Evolutionary conservation across 2,888 invertebrate species (phyloP), one percentile per base, ranked within the genome.

Genomic region (Choristoneura rosaceana): DNA sequence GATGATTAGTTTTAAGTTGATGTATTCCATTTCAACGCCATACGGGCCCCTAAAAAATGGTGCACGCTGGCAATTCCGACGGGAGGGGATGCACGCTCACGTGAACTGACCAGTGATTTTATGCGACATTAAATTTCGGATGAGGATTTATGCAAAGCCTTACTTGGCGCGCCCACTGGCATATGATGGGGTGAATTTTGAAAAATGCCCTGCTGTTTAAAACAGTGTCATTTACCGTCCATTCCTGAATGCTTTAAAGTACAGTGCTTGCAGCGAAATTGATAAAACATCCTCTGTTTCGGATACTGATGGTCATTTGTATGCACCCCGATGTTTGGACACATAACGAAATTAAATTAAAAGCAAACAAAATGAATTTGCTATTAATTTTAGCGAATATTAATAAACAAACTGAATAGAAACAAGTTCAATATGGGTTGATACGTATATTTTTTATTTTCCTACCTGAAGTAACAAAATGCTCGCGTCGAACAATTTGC

Each of bases 51-150:
- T 66, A 70, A 70, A 73, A 74, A 67, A 63, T 15, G 52, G 34
- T n/a, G 78, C 78, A 76, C 78, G 77, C 63, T 76, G 75, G 76
- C 79, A 69, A 69, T 58, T 60, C 74, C 75, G 76, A 76, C 74
- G 78, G 77, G 79, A 80, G 81, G 81, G 83, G 84, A 84, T 86
- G 84, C 80, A 81, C 80, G 81, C 76, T 78, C 80, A 81, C 77
- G 76, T 78, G 78, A 76, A 78, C 79, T 76, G 80, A 71, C 79
- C 79, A 79, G 81, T 82, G 83, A 87, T 88, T 88, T 88, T 86
- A 88, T 86, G 86, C 83, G 85, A 87, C 84, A 84, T 87, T 86
- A 86, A 85, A 84, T 84, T 84, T 81, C 81, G 80, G 79, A 82
- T 79, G 79, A 82, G 80, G 79, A 84, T 84, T 84, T 85, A 84